phyloP scores from a whole-genome alignment of 2,888 invertebrate species.

The Vanessa cardui region DNA sequence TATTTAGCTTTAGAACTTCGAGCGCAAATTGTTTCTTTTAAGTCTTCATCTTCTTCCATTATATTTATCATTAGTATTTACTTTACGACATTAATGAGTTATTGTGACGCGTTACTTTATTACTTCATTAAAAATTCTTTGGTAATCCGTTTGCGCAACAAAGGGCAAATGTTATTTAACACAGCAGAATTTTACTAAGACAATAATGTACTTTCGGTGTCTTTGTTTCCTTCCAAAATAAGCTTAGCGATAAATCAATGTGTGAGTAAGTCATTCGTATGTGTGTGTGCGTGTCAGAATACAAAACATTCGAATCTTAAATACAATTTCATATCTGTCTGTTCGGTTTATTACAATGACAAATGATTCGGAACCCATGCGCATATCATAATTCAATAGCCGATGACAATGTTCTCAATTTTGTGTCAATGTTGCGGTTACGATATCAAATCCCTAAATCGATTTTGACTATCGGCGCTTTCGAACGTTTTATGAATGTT shows the following conservation, averaged over 20 bases:
- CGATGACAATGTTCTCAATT: conserved; percentile 36
- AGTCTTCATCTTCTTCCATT: conserved; percentile 1
- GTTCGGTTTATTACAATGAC: conserved; percentile 19
- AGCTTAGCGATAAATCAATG: no score
- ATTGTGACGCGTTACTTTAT: background rate
- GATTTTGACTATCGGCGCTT: conserved; percentile 17
- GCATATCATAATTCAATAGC: conserved; percentile 30
- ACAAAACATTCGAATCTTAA: conserved; percentile 3
- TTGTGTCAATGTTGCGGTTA: conserved; percentile 33
- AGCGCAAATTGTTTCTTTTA: conserved; percentile 2
- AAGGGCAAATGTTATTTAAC: no score
- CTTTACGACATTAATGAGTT: background rate
- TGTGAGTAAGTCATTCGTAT: no score
- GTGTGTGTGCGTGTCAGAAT: background rate
- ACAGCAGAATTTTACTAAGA: no score
- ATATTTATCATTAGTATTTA: background rate
- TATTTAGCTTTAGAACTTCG: conserved; percentile 19
- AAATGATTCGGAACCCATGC: conserved; percentile 16
- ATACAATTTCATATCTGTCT: conserved; percentile 7
- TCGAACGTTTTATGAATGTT: background rate
- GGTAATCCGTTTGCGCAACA: no score
- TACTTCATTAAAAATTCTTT: background rate
- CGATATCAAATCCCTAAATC: conserved; percentile 30
- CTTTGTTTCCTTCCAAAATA: no score
- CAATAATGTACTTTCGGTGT: no score